phyloP scores from a whole-genome alignment of 2,113 vertebrate species.

The Rhinichthys klamathensis region DNA sequence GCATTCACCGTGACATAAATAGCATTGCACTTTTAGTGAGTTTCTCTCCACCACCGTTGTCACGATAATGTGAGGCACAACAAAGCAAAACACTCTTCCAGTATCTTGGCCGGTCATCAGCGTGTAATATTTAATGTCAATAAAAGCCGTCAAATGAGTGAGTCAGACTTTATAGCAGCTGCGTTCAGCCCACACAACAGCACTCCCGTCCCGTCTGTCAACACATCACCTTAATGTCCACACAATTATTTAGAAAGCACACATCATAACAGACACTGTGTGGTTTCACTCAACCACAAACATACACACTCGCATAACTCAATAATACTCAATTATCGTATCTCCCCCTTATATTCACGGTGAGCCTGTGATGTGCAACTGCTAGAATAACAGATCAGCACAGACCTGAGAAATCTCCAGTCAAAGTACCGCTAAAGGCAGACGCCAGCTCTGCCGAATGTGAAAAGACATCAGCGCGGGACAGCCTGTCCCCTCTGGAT shows the following conservation, averaged over 20 bases:
- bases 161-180: slow-evolving; percentile 38
- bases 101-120: slow-evolving; percentile 18
- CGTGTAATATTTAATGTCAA: slow-evolving; percentile 35
- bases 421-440: background rate
- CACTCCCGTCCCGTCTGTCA: background rate
- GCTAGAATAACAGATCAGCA: background rate
- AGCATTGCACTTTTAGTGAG: background rate
- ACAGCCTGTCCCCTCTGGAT: background rate
- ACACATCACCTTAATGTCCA: slow-evolving; percentile 26
- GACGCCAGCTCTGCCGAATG: background rate
- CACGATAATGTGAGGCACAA: background rate
- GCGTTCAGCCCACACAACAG: slow-evolving; percentile 33
- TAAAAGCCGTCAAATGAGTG: slow-evolving; percentile 24
- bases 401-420: background rate
- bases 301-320: slow-evolving; percentile 3
- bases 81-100: background rate
- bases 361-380: background rate
- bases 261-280: slow-evolving; percentile 41
- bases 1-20: background rate
- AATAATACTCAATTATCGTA: background rate
- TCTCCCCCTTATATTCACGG: background rate
- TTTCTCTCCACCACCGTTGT: background rate
- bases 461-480: background rate
- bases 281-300: background rate
- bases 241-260: background rate